Percentiles rank a stretch among this genome's conserved stretches.
Conservation (phyloP, 2,888 invertebrate species). For the Acleris laterana region DNA sequence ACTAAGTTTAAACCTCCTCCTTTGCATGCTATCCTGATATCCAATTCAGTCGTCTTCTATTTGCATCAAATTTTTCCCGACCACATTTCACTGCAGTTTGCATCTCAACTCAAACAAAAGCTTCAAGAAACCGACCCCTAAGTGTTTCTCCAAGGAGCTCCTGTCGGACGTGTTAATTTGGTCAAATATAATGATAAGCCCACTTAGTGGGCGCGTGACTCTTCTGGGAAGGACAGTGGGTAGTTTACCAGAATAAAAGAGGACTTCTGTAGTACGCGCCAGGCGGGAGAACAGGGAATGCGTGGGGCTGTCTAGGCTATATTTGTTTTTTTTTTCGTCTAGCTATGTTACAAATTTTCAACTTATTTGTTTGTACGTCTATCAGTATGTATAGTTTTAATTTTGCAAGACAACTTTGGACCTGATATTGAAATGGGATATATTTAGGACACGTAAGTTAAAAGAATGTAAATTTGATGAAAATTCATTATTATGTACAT, state of each 20-base stretch:
- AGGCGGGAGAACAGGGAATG: constrained; percentile 4
- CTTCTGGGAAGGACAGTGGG: constrained; percentile 39
- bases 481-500: too few relatives aligned
- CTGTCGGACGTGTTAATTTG: constrained; percentile 42
- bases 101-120: constrained; percentile 20
- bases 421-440: too few relatives aligned
- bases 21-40: not conserved
- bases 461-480: too few relatives aligned
- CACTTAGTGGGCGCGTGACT: constrained; percentile 39
- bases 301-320: not conserved
- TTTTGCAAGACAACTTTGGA: too few relatives aligned
- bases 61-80: not conserved
- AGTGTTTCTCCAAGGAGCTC: constrained; percentile 28
- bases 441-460: too few relatives aligned
- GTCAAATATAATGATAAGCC: constrained; percentile 40
- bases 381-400: too few relatives aligned
- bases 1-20: too few relatives aligned
- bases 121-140: constrained; percentile 19
- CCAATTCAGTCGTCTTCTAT: too few relatives aligned
- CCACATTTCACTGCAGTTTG: not conserved
- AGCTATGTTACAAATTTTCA: too few relatives aligned
- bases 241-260: constrained; percentile 40
- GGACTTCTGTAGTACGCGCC: constrained; percentile 42
- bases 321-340: not conserved
- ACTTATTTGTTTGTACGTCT: not conserved